Evolutionary conservation across 1,140 invertebrate genomes (phyloP).

Genomic region (Panulirus ornatus): DNA sequence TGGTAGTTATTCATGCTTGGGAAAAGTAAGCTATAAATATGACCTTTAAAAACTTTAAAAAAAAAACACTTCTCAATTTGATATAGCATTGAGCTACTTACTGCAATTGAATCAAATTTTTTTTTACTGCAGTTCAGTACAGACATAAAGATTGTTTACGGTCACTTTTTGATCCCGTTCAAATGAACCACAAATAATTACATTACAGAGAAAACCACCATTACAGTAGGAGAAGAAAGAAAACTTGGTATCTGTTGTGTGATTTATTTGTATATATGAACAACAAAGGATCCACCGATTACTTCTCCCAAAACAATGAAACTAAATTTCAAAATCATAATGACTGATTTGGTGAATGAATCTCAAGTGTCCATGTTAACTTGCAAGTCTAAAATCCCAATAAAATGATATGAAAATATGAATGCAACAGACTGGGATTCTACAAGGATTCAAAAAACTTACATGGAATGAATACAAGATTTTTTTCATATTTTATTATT

Average conservation of each 20-base stretch:
- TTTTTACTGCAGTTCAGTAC: too few relatives aligned
- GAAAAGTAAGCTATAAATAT: too few relatives aligned
- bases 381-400: slow-evolving; percentile 13
- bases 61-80: too few relatives aligned
- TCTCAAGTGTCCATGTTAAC: slow-evolving; percentile 15
- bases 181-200: too few relatives aligned
- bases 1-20: too few relatives aligned
- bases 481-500: slow-evolving; percentile 45
- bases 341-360: slow-evolving; percentile 24
- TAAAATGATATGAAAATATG: slow-evolving; percentile 18
- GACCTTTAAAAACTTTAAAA: too few relatives aligned
- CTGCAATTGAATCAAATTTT: too few relatives aligned
- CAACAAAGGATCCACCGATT: slow-evolving; percentile 46
- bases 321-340: slow-evolving; percentile 47
- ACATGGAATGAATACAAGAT: slow-evolving; percentile 52
- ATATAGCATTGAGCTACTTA: too few relatives aligned
- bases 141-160: too few relatives aligned
- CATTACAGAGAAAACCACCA: too few relatives aligned
- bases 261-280: slow-evolving; percentile 60
- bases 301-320: slow-evolving; percentile 48
- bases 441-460: slow-evolving; percentile 47
- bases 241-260: slow-evolving; percentile 21
- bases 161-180: too few relatives aligned
- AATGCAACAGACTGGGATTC: slow-evolving; percentile 26
- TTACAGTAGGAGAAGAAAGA: slow-evolving; percentile 1